phyloP scores from a whole-genome alignment of 1,140 invertebrate genomes.

The Kradibia gibbosae region DNA sequence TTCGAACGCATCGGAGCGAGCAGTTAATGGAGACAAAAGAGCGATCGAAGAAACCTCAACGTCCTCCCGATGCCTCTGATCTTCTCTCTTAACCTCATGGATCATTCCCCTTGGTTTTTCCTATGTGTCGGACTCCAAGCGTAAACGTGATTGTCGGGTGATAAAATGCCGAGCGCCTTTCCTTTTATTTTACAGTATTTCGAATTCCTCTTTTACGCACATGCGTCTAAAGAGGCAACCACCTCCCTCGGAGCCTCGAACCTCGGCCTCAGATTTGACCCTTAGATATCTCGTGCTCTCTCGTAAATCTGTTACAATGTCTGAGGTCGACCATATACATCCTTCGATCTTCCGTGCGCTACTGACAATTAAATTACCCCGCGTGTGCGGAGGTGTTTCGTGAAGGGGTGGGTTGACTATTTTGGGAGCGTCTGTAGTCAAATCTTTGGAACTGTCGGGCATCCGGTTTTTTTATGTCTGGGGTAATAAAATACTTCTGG shows the following conservation, averaged over 20 bases:
- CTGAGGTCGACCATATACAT: not conserved
- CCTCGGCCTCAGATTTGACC: constrained; percentile 28
- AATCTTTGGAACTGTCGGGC: not conserved
- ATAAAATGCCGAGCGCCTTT: constrained; percentile 24
- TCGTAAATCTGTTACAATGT: constrained; percentile 18
- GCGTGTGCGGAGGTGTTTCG: not conserved
- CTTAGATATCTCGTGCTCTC: not conserved
- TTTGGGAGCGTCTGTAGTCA: not conserved
- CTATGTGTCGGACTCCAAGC: not conserved
- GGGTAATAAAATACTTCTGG: constrained; percentile 31
- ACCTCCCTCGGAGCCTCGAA: not conserved
- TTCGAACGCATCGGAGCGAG: constrained; percentile 21
- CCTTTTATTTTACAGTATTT: constrained; percentile 12
- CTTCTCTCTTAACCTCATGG: not conserved
- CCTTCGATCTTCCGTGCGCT: not conserved
- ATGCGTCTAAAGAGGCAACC: not conserved
- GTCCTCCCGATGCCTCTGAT: not conserved
- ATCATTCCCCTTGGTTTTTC: constrained; percentile 8
- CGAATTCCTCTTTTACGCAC: not conserved
- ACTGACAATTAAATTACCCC: constrained; percentile 40
- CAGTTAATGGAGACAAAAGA: constrained; percentile 33
- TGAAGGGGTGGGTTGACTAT: not conserved
- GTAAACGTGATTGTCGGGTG: constrained; percentile 16
- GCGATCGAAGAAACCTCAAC: not conserved
- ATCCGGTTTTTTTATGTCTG: constrained; percentile 15